These are phyloP conservation scores for Oreortyx pictus DNA, from an alignment of 2,797 vertebrate species.

Conservation along the genomic window DNA sequence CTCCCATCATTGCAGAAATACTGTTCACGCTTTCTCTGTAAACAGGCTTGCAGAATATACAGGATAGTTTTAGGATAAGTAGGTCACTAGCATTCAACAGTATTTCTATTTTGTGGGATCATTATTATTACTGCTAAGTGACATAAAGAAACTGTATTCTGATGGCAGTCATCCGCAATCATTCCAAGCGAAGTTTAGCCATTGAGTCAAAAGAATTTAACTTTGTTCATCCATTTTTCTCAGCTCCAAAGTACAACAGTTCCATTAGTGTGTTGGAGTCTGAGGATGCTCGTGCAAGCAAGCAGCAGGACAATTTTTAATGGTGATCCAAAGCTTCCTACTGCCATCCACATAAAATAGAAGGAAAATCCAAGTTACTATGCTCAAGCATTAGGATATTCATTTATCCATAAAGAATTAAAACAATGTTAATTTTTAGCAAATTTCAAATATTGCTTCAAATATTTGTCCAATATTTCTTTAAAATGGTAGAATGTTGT, in stretches of 20 bases:
- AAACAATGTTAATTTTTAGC: not conserved
- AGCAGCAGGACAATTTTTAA: not conserved
- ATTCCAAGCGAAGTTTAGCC: not conserved
- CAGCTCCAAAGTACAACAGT: not conserved
- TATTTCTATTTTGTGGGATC: not conserved
- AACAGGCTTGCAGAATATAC: not conserved
- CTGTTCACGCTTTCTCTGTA: not conserved
- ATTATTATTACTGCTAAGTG: not conserved
- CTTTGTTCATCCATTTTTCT: not conserved
- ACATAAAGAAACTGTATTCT: not conserved
- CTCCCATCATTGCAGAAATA: not conserved
- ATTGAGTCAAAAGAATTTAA: not conserved
- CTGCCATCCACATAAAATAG: not conserved
- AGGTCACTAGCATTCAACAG: not conserved
- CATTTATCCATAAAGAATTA: not conserved
- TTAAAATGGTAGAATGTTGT: not conserved
- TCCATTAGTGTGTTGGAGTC: not conserved
- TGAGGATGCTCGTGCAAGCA: not conserved
- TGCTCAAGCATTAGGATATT: not conserved
- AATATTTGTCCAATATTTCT: conserved; percentile 7
- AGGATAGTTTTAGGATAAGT: not conserved
- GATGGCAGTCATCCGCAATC: not conserved
- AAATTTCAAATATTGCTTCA: not conserved
- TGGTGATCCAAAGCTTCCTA: not conserved
- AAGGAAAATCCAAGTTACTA: not conserved